Base-by-base conservation (phyloP, 2,113 vertebrate species). In the Bostrychus sinensis region DNA sequence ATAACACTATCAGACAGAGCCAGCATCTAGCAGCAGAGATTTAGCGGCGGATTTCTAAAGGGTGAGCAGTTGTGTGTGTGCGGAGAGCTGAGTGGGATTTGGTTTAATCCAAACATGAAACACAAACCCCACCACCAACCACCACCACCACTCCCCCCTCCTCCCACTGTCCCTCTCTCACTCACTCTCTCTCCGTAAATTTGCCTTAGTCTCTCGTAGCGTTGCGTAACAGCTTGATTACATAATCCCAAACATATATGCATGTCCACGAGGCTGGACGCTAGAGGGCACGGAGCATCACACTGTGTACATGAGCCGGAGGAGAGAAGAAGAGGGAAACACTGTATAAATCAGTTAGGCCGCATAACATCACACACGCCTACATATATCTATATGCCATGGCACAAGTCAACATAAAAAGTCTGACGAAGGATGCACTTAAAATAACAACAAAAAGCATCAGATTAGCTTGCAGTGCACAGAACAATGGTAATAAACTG, bases 181-280 rank as follows among this genome's bases (percentile, higher is more conserved):
- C 23, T 54, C 48, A 9, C 60, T 54, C 46, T 61, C 55, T 56
- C 12, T 20, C 23, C 56, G 13, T 59, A 73, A 65, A 36, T 75
- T 22, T 54, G 28, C 67, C 66, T 74, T 69, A 38, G 69, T 77
- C 82, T 75, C 70, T 76, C 69, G 77, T 25, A 75, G 70, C 28
- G 57, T 91, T 91, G 83, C 84, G 28, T 87, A 91, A 92, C 76
- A 60, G 74, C 72, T 73, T 78, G 77, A 89, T 91, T 89, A 87
- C 81, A 89, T 88, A 91, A 91, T 90, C 80, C 79, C 79, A 83
- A 83, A 89, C 81, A 84, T 88, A 86, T 82, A 89, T 81, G 80
- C 79, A 81, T 80, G 75, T 85, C 87, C 78, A 86, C 82, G 58
- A 83, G 82, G 75, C 80, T 82, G 73, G 78, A 75, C 7, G 23